A percentile compares a stretch with the other conserved stretches of the same genome.
Conservation (phyloP, 2,888 invertebrate genomes). For the Pollenia griseotomentosa region DNA sequence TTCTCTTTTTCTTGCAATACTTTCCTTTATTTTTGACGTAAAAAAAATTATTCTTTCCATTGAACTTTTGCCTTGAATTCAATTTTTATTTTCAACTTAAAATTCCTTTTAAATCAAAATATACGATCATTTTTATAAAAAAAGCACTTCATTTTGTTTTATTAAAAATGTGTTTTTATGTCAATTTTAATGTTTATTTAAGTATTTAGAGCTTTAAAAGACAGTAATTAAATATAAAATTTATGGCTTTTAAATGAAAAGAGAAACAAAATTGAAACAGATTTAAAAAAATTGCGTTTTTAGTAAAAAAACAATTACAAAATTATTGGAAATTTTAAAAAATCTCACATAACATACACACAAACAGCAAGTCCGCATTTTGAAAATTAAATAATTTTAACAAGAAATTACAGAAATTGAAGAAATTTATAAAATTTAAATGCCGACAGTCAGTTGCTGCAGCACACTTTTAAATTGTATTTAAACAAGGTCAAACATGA, state of each 20-base stretch:
- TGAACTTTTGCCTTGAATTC: constrained; percentile 60
- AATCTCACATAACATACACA: background rate
- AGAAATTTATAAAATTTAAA: background rate
- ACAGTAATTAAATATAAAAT: constrained; percentile 56
- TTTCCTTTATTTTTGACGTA: background rate
- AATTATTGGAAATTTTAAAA: constrained; percentile 36
- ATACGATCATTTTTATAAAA: constrained; percentile 4
- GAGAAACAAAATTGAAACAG: constrained; percentile 8
- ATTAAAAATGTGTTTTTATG: constrained; percentile 52
- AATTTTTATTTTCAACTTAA: constrained; percentile 32
- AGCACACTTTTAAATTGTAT: background rate
- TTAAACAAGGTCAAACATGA: background rate
- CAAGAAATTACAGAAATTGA: background rate
- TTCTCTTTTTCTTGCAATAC: constrained; percentile 3
- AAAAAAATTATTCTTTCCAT: constrained; percentile 24
- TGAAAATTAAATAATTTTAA: constrained; percentile 10
- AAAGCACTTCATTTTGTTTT: constrained; percentile 14
- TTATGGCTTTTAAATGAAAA: constrained; percentile 49
- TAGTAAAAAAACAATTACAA: constrained; percentile 18
- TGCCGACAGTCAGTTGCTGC: background rate
- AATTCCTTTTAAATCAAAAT: constrained; percentile 36
- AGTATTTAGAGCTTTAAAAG: constrained; percentile 31
- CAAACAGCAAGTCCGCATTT: background rate
- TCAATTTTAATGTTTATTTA: constrained; percentile 30
- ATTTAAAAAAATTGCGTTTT: background rate